These are phyloP conservation scores for Trissonchulus latispiculum DNA, from an alignment of 2,888 invertebrate species.

Conservation along the genomic window DNA sequence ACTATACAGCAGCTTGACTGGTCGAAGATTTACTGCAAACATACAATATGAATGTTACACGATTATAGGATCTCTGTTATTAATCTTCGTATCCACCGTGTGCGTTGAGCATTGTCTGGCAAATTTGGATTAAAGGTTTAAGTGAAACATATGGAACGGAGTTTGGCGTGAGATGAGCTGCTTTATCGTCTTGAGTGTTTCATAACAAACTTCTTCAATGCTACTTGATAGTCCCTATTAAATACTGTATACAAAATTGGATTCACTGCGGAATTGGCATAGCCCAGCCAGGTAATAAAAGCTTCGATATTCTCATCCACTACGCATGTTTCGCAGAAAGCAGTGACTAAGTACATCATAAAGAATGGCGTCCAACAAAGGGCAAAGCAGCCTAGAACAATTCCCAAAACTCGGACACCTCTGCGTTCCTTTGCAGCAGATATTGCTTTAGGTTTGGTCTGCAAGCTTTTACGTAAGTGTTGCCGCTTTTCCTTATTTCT, in stretches of 20 bases:
- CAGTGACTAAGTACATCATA: constrained; percentile 41
- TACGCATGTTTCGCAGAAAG: constrained; percentile 37
- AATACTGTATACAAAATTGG: constrained; percentile 44
- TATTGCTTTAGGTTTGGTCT: constrained; percentile 35
- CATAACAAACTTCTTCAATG: constrained; percentile 40
- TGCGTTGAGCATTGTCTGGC: too few relatives aligned
- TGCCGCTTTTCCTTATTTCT: constrained; percentile 34
- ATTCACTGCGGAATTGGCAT: constrained; percentile 42
- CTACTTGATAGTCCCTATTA: constrained; percentile 43
- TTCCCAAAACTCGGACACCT: constrained; percentile 38
- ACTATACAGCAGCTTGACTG: too few relatives aligned
- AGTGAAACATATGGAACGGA: too few relatives aligned
- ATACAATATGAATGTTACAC: too few relatives aligned
- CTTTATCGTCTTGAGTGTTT: too few relatives aligned
- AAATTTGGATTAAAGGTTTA: too few relatives aligned
- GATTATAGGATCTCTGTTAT: too few relatives aligned
- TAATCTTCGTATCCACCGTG: too few relatives aligned
- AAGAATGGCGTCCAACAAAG: constrained; percentile 44
- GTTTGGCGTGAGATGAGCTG: too few relatives aligned
- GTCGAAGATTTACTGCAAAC: too few relatives aligned
- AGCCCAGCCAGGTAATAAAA: constrained; percentile 43
- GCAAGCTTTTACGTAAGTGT: background rate
- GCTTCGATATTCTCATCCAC: constrained; percentile 41
- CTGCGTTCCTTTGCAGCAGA: constrained; percentile 42
- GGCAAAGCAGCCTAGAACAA: constrained; percentile 43